Conservation (phyloP, 2,888 invertebrate genomes). For the Chrysotoxum bicinctum region DNA sequence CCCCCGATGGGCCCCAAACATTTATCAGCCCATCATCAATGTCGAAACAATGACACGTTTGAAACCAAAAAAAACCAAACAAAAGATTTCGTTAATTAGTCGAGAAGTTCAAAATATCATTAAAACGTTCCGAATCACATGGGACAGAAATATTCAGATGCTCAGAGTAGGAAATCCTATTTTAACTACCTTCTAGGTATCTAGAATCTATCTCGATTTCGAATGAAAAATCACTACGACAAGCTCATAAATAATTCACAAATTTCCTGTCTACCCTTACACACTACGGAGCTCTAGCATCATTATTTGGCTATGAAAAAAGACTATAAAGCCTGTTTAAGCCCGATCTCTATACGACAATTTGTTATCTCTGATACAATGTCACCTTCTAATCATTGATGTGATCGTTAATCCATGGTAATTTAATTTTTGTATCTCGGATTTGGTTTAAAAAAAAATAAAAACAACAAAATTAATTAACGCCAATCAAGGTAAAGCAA, state of each 20-base stretch:
- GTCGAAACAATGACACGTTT: slow-evolving; percentile 57
- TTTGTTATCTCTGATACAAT: slow-evolving; percentile 67
- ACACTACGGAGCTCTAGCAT: background rate
- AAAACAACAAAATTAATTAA: slow-evolving; percentile 56
- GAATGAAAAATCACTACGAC: slow-evolving; percentile 54
- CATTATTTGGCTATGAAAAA: background rate
- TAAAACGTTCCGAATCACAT: background rate
- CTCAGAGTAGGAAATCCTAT: background rate
- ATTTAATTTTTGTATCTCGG: slow-evolving; percentile 40
- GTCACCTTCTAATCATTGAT: slow-evolving; percentile 64
- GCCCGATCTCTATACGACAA: slow-evolving; percentile 47
- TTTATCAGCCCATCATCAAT: slow-evolving; percentile 23
- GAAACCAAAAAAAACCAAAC: slow-evolving; percentile 34
- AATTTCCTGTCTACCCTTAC: slow-evolving; percentile 10
- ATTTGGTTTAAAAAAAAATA: background rate
- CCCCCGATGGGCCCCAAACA: slow-evolving; percentile 11
- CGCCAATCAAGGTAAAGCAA: slow-evolving; percentile 53
- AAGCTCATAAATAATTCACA: slow-evolving; percentile 64
- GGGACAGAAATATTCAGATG: background rate
- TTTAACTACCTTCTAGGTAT: slow-evolving; percentile 32
- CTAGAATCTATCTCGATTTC: slow-evolving; percentile 60
- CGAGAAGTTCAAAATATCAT: slow-evolving; percentile 47
- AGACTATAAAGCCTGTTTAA: slow-evolving; percentile 25
- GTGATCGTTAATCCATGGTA: slow-evolving; percentile 67
- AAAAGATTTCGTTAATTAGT: slow-evolving; percentile 66